Conservation (phyloP, 1,140 invertebrate species). For the Psix sp. region DNA sequence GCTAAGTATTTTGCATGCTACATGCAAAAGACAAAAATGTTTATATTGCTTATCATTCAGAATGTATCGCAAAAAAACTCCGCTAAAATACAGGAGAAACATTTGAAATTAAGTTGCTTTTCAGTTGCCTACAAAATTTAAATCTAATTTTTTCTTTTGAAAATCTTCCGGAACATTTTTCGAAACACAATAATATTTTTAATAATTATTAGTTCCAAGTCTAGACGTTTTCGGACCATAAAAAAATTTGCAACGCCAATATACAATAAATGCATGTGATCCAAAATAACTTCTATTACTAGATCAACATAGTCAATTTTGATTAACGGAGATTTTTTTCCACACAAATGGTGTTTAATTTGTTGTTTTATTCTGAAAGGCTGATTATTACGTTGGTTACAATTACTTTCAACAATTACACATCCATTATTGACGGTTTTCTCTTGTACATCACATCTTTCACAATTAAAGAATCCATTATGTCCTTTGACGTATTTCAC, state of each 20-base stretch:
- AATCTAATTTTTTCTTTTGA: constrained; percentile 28
- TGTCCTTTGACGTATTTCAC: constrained; percentile 40
- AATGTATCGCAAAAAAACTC: constrained; percentile 20
- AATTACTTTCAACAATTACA: constrained; percentile 4
- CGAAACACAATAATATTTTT: constrained; percentile 11
- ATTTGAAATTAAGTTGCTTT: constrained; percentile 37
- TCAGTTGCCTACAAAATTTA: constrained; percentile 25
- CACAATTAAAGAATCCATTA: too few species aligned
- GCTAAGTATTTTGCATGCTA: constrained; percentile 25
- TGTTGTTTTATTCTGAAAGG: constrained; percentile 33
- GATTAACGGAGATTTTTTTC: constrained; percentile 10
- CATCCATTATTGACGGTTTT: constrained; percentile 26
- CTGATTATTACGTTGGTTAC: constrained; percentile 20
- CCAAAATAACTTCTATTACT: constrained; percentile 19
- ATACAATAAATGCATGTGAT: constrained; percentile 41
- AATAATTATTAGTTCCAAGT: constrained; percentile 17
- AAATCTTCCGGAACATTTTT: constrained; percentile 27
- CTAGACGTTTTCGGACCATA: constrained; percentile 20
- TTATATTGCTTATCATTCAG: constrained; percentile 20
- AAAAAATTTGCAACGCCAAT: constrained; percentile 24
- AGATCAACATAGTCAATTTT: constrained; percentile 23
- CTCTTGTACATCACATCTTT: constrained; percentile 37
- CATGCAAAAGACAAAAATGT: constrained; percentile 41
- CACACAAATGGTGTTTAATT: constrained; percentile 8
- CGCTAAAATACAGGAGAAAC: constrained; percentile 48